These are phyloP conservation scores for Danio jaintianensis DNA, from an alignment of 2,797 vertebrate species.

Conservation along the genomic window DNA sequence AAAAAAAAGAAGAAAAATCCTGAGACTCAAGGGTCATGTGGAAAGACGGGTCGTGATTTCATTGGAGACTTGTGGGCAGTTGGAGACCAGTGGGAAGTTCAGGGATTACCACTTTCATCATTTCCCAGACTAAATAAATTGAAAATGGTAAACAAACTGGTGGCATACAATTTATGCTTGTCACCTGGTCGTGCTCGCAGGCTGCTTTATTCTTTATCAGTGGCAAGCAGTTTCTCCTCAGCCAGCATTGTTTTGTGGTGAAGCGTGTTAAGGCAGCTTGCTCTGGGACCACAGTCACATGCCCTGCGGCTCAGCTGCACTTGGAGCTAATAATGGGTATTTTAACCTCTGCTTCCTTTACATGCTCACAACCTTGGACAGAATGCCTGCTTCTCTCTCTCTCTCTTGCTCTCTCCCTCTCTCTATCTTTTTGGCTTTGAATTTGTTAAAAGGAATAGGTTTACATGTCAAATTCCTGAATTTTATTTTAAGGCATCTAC, in stretches of 20 bases:
- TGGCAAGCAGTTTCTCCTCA: constrained; percentile 74
- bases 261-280: constrained; percentile 60
- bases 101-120: constrained; percentile 76
- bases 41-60: constrained; percentile 68
- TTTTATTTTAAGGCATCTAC: no score
- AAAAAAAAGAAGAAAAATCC: constrained; percentile 57
- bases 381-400: constrained; percentile 30
- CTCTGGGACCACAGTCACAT: constrained; percentile 66
- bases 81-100: constrained; percentile 70
- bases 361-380: constrained; percentile 51
- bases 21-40: constrained; percentile 64
- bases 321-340: constrained; percentile 71
- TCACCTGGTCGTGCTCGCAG: constrained; percentile 76
- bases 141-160: constrained; percentile 75
- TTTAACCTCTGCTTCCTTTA: constrained; percentile 73
- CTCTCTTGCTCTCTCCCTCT: neutral
- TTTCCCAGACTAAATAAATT: constrained; percentile 76
- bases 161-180: constrained; percentile 78
- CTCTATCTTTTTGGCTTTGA: no score
- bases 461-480: no score
- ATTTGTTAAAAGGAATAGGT: no score
- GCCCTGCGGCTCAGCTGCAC: constrained; percentile 70
- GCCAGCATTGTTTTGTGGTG: constrained; percentile 73
- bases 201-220: constrained; percentile 79
- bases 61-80: constrained; percentile 62